These are phyloP conservation scores for Alloscopus bannaensis DNA, from an alignment of 2,888 invertebrate species.

Conservation along the genomic window DNA sequence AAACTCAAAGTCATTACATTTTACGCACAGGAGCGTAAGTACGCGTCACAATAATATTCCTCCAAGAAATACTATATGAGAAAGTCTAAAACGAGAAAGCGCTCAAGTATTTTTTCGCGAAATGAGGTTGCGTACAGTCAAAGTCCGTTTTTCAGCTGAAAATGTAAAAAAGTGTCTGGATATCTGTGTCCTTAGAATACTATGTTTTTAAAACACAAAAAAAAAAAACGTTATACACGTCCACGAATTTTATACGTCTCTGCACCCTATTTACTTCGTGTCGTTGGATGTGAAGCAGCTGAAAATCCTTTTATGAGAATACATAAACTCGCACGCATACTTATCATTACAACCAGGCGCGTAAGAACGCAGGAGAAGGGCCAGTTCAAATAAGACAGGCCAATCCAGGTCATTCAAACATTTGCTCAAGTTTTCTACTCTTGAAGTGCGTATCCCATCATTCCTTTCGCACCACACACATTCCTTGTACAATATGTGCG, in stretches of 20 bases:
- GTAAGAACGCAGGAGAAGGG: constrained; percentile 4
- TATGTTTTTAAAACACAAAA: too few relatives aligned
- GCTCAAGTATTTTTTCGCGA: too few relatives aligned
- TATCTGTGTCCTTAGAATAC: too few relatives aligned
- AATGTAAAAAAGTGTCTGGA: too few relatives aligned
- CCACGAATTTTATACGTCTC: too few relatives aligned
- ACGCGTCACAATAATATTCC: constrained; percentile 21
- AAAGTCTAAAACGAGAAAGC: too few relatives aligned
- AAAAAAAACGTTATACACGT: too few relatives aligned
- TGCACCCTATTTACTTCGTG: too few relatives aligned
- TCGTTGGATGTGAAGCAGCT: constrained; percentile 43
- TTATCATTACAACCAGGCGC: constrained; percentile 48
- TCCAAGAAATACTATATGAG: neutral
- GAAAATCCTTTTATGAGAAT: constrained; percentile 39
- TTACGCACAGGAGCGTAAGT: constrained; percentile 43
- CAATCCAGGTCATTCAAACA: constrained; percentile 36
- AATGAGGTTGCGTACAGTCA: too few relatives aligned
- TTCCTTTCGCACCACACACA: neutral
- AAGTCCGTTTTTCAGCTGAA: too few relatives aligned
- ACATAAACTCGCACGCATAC: constrained; percentile 23
- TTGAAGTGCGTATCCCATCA: constrained; percentile 18
- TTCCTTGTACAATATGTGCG: neutral
- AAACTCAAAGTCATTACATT: constrained; percentile 48
- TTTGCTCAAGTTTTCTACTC: constrained; percentile 15
- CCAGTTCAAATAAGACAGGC: neutral